phyloP scores from a whole-genome alignment of 2,797 vertebrate genomes.

The Pantherophis vulpinus region DNA sequence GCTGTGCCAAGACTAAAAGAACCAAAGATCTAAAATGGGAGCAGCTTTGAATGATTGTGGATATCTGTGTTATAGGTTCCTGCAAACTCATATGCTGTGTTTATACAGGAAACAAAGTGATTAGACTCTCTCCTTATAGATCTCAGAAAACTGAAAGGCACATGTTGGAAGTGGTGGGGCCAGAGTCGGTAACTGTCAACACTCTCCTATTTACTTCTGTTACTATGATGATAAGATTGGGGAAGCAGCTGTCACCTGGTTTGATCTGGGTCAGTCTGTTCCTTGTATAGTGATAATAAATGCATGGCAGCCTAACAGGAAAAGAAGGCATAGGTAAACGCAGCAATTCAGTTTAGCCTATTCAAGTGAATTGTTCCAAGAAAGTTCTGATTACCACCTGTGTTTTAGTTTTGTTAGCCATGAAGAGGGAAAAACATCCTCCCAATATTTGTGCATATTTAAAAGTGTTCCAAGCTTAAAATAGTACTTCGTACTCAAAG shows the following conservation, averaged over 20 bases:
- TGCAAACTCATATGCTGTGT: constrained; percentile 43
- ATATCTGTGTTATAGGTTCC: constrained; percentile 44
- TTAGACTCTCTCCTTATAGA: constrained; percentile 47
- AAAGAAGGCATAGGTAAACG: background rate
- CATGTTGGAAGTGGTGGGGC: constrained; percentile 4
- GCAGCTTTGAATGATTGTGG: constrained; percentile 56
- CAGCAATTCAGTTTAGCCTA: background rate
- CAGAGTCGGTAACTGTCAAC: constrained; percentile 26
- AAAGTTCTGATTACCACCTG: background rate
- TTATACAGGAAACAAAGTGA: constrained; percentile 66
- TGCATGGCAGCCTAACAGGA: constrained; percentile 41
- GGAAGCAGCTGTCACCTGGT: constrained; percentile 73
- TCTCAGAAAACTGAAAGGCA: constrained; percentile 39
- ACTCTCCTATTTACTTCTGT: constrained; percentile 41
- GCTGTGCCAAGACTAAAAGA: constrained; percentile 57
- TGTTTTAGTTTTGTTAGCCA: background rate
- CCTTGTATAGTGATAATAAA: constrained; percentile 39
- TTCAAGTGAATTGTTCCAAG: background rate
- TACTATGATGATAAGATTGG: constrained; percentile 46
- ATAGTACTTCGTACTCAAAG: background rate
- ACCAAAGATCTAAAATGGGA: constrained; percentile 32
- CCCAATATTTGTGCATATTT: background rate
- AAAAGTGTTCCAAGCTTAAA: background rate
- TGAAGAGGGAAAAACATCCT: background rate
- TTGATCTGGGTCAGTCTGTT: constrained; percentile 65